phyloP scores from a whole-genome alignment of 2,797 vertebrate species.

The Lagocephalus sceleratus region DNA sequence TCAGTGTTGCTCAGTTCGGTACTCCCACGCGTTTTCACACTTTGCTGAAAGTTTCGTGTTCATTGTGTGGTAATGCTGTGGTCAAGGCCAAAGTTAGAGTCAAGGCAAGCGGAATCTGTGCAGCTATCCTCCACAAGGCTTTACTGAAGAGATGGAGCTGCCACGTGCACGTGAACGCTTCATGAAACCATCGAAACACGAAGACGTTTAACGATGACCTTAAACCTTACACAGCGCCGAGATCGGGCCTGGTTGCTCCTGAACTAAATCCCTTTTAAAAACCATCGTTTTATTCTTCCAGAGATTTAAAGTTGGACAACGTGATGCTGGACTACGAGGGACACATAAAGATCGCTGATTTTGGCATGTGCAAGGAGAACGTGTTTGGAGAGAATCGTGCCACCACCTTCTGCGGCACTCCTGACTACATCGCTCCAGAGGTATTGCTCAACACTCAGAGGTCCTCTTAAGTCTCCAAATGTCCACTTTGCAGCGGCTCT shows the following conservation, averaged over 20 bases:
- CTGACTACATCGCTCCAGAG: conserved; percentile 98
- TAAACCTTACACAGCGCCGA: too few relatives aligned
- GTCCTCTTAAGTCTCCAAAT: not conserved
- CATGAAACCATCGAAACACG: too few relatives aligned
- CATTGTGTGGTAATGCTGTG: conserved; percentile 20
- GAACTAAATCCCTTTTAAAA: not conserved
- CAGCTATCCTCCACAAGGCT: too few relatives aligned
- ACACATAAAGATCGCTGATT: conserved; percentile 92
- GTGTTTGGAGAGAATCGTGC: conserved; percentile 87
- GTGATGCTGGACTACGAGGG: conserved; percentile 79
- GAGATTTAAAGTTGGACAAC: conserved; percentile 82
- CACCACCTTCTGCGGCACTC: conserved; percentile 96
- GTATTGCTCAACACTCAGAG: conserved; percentile 50
- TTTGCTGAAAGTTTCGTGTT: conserved; percentile 19
- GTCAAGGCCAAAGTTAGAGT: too few relatives aligned
- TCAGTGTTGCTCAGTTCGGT: conserved; percentile 30
- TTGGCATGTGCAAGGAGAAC: conserved; percentile 99
- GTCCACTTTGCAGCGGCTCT: not conserved
- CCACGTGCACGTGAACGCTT: too few relatives aligned
- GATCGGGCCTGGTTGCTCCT: not conserved
- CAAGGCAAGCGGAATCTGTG: too few relatives aligned
- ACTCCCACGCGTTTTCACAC: conserved; percentile 39
- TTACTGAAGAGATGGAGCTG: too few relatives aligned
- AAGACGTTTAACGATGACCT: too few relatives aligned
- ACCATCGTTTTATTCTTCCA: conserved; percentile 39